Evolutionary conservation across 2,113 vertebrate species (phyloP).

Genomic region (Coturnix japonica): DNA sequence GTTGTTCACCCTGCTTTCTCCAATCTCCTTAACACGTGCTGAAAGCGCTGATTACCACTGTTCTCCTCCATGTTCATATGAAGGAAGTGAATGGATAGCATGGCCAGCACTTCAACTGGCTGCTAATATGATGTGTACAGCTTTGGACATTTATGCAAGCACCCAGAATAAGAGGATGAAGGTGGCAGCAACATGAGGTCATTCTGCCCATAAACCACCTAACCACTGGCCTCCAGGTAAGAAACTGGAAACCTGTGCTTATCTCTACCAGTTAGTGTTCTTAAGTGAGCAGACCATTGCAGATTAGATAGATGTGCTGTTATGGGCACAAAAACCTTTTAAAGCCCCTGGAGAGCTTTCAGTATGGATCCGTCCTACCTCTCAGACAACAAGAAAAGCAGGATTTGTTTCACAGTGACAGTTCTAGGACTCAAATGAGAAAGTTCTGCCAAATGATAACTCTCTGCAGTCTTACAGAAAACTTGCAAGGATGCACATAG

Average conservation of each 20-base stretch:
- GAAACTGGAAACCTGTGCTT: constrained; percentile 43
- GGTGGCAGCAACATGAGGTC: constrained; percentile 15
- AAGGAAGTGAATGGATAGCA: neutral
- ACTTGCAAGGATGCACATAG: neutral
- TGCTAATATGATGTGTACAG: constrained; percentile 28
- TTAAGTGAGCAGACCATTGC: neutral
- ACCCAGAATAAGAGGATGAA: constrained; percentile 9
- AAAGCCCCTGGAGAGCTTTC: constrained; percentile 40
- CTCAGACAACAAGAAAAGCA: constrained; percentile 4
- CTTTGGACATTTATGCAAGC: constrained; percentile 29
- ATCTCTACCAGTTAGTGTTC: constrained; percentile 9
- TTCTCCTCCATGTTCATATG: neutral
- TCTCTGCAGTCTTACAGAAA: neutral
- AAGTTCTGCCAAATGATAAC: constrained; percentile 5
- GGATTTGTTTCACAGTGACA: constrained; percentile 35
- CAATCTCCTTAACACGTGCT: neutral
- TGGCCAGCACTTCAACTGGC: neutral
- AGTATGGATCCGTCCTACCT: neutral
- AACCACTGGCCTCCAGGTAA: constrained; percentile 46
- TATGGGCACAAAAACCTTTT: neutral
- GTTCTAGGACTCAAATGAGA: constrained; percentile 31
- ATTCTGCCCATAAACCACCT: neutral
- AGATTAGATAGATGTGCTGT: constrained; percentile 20
- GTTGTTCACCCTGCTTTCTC: neutral
- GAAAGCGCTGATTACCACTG: neutral